Percentiles rank a stretch among this genome's conserved stretches.
phyloP scores from a whole-genome alignment of 2,113 vertebrate species.

The Globicephala melas region DNA sequence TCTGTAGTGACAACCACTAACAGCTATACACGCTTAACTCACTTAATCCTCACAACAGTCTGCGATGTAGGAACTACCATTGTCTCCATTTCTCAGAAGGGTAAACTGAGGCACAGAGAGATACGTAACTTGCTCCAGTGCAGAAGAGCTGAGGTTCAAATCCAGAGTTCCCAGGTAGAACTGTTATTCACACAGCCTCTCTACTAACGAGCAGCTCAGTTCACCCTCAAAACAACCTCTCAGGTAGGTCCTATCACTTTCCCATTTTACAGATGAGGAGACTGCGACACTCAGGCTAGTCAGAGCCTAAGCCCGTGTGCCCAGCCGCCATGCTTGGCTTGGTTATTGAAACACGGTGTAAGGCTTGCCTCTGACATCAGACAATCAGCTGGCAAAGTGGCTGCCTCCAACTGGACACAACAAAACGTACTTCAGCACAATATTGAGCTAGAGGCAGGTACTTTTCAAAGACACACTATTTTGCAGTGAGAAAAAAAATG shows the following conservation, averaged over 20 bases:
- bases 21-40: background rate
- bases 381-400: background rate
- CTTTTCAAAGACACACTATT: background rate
- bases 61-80: background rate
- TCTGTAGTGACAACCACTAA: background rate
- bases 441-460: background rate
- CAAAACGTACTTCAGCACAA: background rate
- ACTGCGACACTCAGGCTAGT: background rate
- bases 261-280: background rate
- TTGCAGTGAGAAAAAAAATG: background rate
- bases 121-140: background rate
- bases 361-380: background rate
- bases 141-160: background rate
- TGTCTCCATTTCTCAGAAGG: background rate
- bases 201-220: too few relatives aligned
- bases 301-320: background rate
- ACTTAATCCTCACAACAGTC: background rate
- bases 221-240: background rate
- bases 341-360: accelerated
- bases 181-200: background rate
- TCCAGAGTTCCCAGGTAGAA: accelerated
- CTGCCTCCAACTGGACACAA: background rate
- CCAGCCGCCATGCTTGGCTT: background rate
- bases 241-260: too few relatives aligned
- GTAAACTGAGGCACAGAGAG: background rate